Percentiles rank a stretch among this genome's conserved stretches.
phyloP scores from a whole-genome alignment of 1,140 invertebrate species.

The Drosophila ananassae region DNA sequence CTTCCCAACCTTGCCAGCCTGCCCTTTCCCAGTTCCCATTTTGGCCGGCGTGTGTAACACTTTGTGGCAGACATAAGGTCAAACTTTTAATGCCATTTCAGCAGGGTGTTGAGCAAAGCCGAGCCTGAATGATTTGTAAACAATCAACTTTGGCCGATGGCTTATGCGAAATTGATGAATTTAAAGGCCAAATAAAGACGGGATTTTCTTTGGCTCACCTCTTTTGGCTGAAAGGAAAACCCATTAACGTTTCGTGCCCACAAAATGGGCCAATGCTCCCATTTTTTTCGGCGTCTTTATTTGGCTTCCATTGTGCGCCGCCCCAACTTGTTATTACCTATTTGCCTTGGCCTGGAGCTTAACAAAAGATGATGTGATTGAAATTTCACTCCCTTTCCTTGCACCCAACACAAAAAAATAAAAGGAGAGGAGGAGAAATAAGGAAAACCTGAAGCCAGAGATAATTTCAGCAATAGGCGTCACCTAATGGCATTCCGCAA shows the following conservation, averaged over 20 bases:
- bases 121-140: conserved; percentile 29
- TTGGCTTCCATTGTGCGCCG: conserved; percentile 41
- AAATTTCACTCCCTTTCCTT: conserved; percentile 45
- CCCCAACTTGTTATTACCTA: conserved; percentile 56
- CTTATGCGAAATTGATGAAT: conserved; percentile 47
- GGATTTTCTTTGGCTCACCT: conserved; percentile 16
- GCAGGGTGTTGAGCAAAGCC: conserved; percentile 28
- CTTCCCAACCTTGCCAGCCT: too few species aligned
- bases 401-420: conserved; percentile 4
- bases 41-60: conserved; percentile 33
- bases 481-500: conserved; percentile 79
- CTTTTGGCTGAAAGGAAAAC: conserved; percentile 8
- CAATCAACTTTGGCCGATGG: conserved; percentile 20
- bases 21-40: background rate
- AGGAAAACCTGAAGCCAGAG: conserved; percentile 49
- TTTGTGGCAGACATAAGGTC: conserved; percentile 65
- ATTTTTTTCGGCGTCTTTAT: conserved; percentile 30
- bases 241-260: conserved; percentile 43
- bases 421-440: background rate
- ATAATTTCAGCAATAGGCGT: conserved; percentile 77
- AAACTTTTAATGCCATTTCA: conserved; percentile 76
- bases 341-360: conserved; percentile 42
- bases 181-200: conserved; percentile 24
- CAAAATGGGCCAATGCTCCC: conserved; percentile 30
- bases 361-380: conserved; percentile 76